phyloP scores from a whole-genome alignment of 2,113 vertebrate genomes.

The Octodon degus region DNA sequence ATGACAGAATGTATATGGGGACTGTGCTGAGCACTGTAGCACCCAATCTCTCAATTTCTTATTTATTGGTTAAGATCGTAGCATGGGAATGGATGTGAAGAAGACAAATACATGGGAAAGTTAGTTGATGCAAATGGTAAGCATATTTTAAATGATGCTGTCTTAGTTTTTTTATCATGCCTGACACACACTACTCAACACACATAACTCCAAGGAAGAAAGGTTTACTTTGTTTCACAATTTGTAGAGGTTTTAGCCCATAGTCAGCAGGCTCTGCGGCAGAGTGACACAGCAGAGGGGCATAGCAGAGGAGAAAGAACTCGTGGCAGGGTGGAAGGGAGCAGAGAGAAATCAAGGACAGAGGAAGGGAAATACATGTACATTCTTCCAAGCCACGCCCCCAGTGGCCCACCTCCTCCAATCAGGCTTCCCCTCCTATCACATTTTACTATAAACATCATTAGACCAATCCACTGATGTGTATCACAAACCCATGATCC shows the following conservation, averaged over 20 bases:
- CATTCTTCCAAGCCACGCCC: neutral
- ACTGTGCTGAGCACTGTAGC: neutral
- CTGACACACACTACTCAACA: neutral
- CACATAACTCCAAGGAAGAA: neutral
- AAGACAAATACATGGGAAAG: constrained; percentile 3
- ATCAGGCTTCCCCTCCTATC: neutral
- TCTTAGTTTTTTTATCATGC: neutral
- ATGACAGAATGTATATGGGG: neutral
- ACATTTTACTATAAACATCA: neutral
- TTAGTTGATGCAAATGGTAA: constrained; percentile 31
- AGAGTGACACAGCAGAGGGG: neutral
- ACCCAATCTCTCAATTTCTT: neutral
- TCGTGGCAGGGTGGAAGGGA: neutral
- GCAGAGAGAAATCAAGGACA: neutral
- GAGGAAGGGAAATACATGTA: neutral
- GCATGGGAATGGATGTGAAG: neutral
- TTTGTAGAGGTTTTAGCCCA: neutral
- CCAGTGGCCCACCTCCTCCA: neutral
- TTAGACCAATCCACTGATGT: neutral
- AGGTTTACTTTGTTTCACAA: neutral
- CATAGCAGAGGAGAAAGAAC: neutral
- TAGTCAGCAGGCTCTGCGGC: neutral
- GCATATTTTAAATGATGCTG: neutral
- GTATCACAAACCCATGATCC: neutral
- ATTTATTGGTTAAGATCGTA: constrained; percentile 1